These are phyloP conservation scores for Clupea harengus DNA, from an alignment of 2,113 vertebrate species.

Conservation along the genomic window DNA sequence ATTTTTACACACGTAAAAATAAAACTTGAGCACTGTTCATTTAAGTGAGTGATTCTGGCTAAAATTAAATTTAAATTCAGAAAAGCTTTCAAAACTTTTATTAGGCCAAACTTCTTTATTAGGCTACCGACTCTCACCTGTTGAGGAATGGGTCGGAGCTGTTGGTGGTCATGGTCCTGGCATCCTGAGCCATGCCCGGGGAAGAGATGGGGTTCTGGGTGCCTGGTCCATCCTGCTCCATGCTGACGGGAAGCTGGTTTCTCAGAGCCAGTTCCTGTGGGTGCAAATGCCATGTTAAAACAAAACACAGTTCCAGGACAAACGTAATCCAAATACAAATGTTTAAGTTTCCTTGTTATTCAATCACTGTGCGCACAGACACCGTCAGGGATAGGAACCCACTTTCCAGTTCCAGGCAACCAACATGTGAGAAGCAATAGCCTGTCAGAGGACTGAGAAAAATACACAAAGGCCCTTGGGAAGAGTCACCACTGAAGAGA, in stretches of 20 bases:
- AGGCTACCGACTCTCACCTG: constrained; percentile 74
- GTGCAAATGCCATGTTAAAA: constrained; percentile 14
- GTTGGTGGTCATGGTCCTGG: constrained; percentile 97
- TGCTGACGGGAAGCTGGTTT: constrained; percentile 88
- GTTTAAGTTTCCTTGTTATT: constrained; percentile 11
- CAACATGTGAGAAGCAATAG: not conserved
- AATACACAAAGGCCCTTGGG: not conserved
- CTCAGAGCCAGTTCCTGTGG: constrained; percentile 91
- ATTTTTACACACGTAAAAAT: not conserved
- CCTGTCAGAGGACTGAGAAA: not conserved
- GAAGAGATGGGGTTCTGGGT: constrained; percentile 90
- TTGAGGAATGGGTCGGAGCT: constrained; percentile 99
- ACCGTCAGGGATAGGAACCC: not conserved
- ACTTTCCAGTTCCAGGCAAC: constrained; percentile 2
- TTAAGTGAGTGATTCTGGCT: not conserved
- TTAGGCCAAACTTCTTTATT: too few species aligned
- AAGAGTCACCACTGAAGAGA: not conserved
- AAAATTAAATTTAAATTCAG: not conserved
- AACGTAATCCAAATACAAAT: not conserved
- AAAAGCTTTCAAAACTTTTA: not conserved
- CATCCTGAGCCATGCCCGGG: constrained; percentile 90
- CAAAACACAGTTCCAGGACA: not conserved
- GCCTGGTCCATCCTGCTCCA: constrained; percentile 88
- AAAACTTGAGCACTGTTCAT: not conserved
- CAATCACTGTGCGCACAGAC: not conserved